A percentile compares a stretch with the other conserved stretches of the same genome.
Evolutionary conservation across 2,888 invertebrate genomes (phyloP).

Genomic region (Drosophila testacea): DNA sequence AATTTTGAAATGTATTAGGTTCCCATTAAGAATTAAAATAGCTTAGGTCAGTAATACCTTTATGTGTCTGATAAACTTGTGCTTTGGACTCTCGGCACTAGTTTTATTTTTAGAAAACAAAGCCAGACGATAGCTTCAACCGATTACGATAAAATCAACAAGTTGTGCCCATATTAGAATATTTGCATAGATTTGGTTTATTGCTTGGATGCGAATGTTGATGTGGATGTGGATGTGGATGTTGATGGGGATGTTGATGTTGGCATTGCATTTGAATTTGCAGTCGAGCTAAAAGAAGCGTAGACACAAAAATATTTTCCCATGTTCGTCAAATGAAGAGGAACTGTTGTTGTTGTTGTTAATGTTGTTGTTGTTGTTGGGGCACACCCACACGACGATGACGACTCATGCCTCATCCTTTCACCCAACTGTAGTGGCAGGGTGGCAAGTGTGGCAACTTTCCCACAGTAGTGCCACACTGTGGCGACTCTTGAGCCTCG

Average conservation of each 20-base stretch:
- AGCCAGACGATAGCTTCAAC: constrained; percentile 2
- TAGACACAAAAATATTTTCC: constrained; percentile 51
- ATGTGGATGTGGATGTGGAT: constrained; percentile 6
- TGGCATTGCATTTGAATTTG: constrained; percentile 42
- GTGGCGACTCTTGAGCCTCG: constrained; percentile 37
- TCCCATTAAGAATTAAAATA: constrained; percentile 32
- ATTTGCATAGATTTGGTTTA: constrained; percentile 36
- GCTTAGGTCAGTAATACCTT: constrained; percentile 65
- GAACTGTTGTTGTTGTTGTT: neutral
- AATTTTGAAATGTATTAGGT: neutral
- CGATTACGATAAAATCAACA: constrained; percentile 37
- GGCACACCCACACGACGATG: constrained; percentile 57
- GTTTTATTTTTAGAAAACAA: constrained; percentile 49
- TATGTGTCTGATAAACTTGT: constrained; percentile 33
- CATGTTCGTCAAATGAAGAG: constrained; percentile 53
- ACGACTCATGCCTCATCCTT: constrained; percentile 56
- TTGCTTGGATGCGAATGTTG: neutral
- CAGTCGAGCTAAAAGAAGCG: constrained; percentile 33
- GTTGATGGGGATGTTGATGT: constrained; percentile 40
- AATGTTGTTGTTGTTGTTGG: neutral
- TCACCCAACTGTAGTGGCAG: constrained; percentile 52
- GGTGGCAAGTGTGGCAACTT: constrained; percentile 28
- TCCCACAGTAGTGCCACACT: constrained; percentile 44
- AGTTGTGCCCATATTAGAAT: constrained; percentile 46
- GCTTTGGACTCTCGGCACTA: constrained; percentile 32